Conservation (phyloP, 1,140 invertebrate species). For the Drosophila novamexicana region DNA sequence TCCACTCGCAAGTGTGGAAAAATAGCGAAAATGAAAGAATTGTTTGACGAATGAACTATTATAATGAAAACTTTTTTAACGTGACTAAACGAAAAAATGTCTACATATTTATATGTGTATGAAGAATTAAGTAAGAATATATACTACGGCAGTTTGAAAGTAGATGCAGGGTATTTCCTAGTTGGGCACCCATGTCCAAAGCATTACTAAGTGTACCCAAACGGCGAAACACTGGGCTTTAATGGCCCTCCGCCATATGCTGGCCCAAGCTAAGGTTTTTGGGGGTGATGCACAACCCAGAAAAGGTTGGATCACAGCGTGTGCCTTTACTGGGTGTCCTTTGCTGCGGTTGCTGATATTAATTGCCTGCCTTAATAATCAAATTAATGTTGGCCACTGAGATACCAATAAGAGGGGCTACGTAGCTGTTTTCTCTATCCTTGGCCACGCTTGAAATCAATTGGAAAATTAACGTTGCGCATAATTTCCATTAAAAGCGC, state of each 20-base stretch:
- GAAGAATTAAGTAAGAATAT: too few relatives aligned
- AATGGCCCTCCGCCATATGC: slow-evolving; percentile 15
- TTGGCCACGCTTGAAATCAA: slow-evolving; percentile 54
- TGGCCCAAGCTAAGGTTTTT: slow-evolving; percentile 1
- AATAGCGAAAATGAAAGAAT: too few relatives aligned
- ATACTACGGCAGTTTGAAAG: too few relatives aligned
- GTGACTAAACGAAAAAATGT: too few relatives aligned
- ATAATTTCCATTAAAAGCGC: slow-evolving; percentile 67
- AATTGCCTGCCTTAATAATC: slow-evolving; percentile 65
- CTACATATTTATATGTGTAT: too few relatives aligned
- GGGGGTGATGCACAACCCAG: background rate
- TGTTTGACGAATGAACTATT: too few relatives aligned
- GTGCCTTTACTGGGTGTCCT: slow-evolving; percentile 10
- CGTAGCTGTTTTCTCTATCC: background rate
- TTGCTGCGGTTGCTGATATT: slow-evolving; percentile 60
- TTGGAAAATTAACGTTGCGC: slow-evolving; percentile 73
- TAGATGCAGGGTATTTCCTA: too few relatives aligned
- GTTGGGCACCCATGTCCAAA: too few relatives aligned
- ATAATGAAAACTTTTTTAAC: too few relatives aligned
- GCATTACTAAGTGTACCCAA: background rate
- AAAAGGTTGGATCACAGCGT: slow-evolving; percentile 34
- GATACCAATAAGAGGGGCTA: background rate
- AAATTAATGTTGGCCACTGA: slow-evolving; percentile 63
- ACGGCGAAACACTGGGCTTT: background rate
- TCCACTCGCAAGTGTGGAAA: too few relatives aligned